Evolutionary conservation across 1,140 invertebrate genomes (phyloP).

Genomic region (Lordiphosa mommai): DNA sequence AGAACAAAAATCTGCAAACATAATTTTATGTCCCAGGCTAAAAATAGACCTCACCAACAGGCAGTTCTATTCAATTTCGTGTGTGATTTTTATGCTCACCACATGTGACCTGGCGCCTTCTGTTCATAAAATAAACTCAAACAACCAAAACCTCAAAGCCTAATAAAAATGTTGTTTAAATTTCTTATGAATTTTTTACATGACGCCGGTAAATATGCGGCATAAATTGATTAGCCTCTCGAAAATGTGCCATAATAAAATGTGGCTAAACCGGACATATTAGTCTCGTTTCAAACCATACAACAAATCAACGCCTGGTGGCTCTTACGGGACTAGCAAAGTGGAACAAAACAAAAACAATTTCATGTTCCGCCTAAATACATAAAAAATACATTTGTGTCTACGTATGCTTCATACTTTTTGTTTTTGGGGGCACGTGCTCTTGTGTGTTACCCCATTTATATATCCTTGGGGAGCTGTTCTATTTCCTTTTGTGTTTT

Average conservation of each 20-base stretch:
- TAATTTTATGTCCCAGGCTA: too few relatives aligned
- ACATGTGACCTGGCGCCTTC: too few relatives aligned
- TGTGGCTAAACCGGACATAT: constrained; percentile 45
- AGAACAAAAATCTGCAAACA: too few relatives aligned
- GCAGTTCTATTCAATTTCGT: too few relatives aligned
- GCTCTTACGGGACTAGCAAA: constrained; percentile 37
- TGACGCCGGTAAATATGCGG: not conserved
- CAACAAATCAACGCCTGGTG: constrained; percentile 33
- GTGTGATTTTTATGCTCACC: too few relatives aligned
- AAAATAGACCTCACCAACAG: too few relatives aligned
- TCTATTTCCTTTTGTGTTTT: constrained; percentile 31
- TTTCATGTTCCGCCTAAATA: constrained; percentile 31
- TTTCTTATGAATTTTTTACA: too few relatives aligned
- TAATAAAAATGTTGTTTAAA: too few relatives aligned
- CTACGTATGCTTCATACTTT: constrained; percentile 33
- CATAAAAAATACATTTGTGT: constrained; percentile 71
- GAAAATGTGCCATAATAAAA: constrained; percentile 39
- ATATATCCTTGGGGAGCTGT: constrained; percentile 51
- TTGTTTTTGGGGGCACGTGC: not conserved
- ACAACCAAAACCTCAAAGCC: too few relatives aligned
- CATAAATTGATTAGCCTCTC: constrained; percentile 56
- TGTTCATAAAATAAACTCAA: too few relatives aligned
- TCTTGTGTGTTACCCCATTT: not conserved
- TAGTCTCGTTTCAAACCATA: constrained; percentile 41
- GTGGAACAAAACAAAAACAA: constrained; percentile 20